Evolutionary conservation across 2,888 invertebrate species (phyloP).

Genomic region (Myopa tessellatipennis): DNA sequence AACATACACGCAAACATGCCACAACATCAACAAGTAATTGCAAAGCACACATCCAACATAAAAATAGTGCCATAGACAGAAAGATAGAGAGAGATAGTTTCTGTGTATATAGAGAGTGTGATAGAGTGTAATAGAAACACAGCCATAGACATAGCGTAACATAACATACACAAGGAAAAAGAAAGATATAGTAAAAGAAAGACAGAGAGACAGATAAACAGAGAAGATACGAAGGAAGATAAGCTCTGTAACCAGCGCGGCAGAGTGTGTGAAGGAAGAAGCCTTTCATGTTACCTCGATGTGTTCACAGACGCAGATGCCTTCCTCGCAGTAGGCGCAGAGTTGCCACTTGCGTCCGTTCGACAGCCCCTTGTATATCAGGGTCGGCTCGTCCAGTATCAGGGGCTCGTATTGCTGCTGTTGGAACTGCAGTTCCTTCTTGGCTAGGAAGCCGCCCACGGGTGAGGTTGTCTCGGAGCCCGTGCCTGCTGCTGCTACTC

Average conservation of each 20-base stretch:
- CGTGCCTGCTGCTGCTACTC: conserved; percentile 36
- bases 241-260: neutral
- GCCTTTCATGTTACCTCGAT: conserved; percentile 64
- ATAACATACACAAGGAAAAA: conserved; percentile 25
- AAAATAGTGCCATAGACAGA: neutral
- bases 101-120: too few species aligned
- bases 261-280: neutral
- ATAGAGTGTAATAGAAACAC: neutral
- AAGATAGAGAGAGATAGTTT: too few species aligned
- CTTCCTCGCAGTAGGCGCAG: conserved; percentile 67
- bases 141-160: neutral
- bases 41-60: neutral
- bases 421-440: conserved; percentile 62
- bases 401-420: conserved; percentile 63
- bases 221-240: neutral
- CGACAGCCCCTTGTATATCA: conserved; percentile 63
- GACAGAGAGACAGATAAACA: conserved; percentile 23
- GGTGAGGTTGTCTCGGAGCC: conserved; percentile 17
- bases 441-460: conserved; percentile 47
- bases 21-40: neutral
- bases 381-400: conserved; percentile 64
- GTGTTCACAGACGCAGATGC: conserved; percentile 68
- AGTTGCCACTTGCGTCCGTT: conserved; percentile 64
- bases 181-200: conserved; percentile 35
- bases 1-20: conserved; percentile 1